These are phyloP conservation scores for Pteria penguin DNA, from an alignment of 2,888 invertebrate species.

Conservation along the genomic window DNA sequence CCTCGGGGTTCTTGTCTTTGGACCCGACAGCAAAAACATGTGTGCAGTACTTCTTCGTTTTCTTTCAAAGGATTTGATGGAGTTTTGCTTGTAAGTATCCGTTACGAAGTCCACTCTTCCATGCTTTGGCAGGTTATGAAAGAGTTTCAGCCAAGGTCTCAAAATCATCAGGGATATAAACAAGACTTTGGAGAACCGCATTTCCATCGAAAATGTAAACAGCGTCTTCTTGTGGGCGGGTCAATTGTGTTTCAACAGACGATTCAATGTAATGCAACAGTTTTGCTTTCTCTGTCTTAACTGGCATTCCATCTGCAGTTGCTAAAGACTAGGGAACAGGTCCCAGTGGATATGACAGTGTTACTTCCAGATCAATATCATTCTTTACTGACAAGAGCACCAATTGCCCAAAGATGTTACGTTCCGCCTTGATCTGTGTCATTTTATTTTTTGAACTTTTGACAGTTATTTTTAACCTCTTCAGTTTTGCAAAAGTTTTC, in stretches of 20 bases:
- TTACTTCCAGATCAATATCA: slow-evolving; percentile 40
- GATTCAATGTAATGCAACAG: slow-evolving; percentile 7
- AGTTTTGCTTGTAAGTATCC: slow-evolving; percentile 10
- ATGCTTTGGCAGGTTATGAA: no score
- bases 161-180: slow-evolving; percentile 22
- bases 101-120: neutral
- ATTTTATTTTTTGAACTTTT: slow-evolving; percentile 38
- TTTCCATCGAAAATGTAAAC: slow-evolving; percentile 32
- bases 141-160: slow-evolving; percentile 14
- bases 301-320: slow-evolving; percentile 46
- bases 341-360: slow-evolving; percentile 39
- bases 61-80: neutral
- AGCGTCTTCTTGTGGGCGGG: neutral
- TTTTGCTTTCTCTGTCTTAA: slow-evolving; percentile 45
- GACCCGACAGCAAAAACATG: neutral
- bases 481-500: slow-evolving; percentile 49
- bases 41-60: neutral
- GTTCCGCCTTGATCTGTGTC: slow-evolving; percentile 38
- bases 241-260: neutral
- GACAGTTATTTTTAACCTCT: no score
- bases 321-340: slow-evolving; percentile 48
- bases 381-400: slow-evolving; percentile 32
- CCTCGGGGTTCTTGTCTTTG: neutral
- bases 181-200: slow-evolving; percentile 29
- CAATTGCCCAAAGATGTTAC: slow-evolving; percentile 41